Evolutionary conservation across 2,888 invertebrate genomes (phyloP).

Genomic region (Conomelus anceps): DNA sequence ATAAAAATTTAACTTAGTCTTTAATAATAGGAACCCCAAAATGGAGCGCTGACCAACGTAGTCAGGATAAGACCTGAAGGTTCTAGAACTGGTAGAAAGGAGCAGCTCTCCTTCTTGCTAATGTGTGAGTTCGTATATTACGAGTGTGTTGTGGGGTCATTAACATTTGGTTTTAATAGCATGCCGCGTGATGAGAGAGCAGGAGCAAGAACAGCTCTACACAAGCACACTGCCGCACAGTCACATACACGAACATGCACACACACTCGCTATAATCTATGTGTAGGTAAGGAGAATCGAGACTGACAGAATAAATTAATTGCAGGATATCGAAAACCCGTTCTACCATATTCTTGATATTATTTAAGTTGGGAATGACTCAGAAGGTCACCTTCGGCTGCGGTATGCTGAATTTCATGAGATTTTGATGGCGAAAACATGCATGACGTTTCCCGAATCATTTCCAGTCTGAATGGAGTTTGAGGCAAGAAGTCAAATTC

Average conservation of each 20-base stretch:
- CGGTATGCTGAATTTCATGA: not conserved
- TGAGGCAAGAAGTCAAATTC: too few species aligned
- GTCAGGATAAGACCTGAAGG: not conserved
- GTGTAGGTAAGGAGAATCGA: not conserved
- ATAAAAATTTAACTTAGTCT: not conserved
- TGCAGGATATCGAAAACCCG: not conserved
- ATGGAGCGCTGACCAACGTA: not conserved
- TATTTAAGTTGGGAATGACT: not conserved
- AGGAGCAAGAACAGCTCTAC: not conserved
- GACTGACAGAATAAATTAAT: not conserved
- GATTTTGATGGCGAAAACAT: not conserved
- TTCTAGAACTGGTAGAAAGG: not conserved
- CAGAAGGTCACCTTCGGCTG: not conserved
- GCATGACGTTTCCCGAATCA: not conserved
- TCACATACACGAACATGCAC: not conserved
- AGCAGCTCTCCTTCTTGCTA: not conserved
- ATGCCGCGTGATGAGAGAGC: not conserved
- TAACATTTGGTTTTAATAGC: not conserved
- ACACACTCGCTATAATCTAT: not conserved
- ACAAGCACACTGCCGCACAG: not conserved
- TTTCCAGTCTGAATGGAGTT: too few species aligned
- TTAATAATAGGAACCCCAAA: not conserved
- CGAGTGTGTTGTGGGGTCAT: not conserved
- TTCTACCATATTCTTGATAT: not conserved
- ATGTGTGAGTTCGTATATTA: not conserved